These are phyloP conservation scores for Serinus canaria DNA, from an alignment of 2,113 vertebrate species.

Conservation along the genomic window DNA sequence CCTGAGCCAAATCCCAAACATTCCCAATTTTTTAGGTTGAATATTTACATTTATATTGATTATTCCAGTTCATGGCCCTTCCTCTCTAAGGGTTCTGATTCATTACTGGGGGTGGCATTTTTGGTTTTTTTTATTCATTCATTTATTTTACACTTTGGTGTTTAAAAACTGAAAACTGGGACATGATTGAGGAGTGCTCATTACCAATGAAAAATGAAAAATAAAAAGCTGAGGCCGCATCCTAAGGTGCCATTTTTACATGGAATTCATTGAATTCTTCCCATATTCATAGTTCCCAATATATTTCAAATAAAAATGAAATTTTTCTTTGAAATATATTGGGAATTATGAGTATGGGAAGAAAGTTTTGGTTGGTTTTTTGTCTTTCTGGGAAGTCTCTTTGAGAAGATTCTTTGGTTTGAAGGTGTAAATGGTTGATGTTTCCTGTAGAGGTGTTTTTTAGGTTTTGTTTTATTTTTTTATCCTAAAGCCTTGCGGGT, in stretches of 20 bases:
- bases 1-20: background rate
- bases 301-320: too few relatives aligned
- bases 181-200: background rate
- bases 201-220: background rate
- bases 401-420: background rate
- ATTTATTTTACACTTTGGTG: background rate
- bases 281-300: too few relatives aligned
- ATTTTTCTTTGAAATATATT: background rate
- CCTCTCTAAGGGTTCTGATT: background rate
- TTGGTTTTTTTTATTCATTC: fast-evolving
- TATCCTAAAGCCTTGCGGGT: background rate
- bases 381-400: background rate
- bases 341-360: background rate
- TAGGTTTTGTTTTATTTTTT: background rate
- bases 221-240: background rate
- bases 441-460: background rate
- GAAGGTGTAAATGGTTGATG: background rate
- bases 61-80: background rate
- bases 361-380: background rate
- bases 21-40: background rate
- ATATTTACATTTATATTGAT: background rate
- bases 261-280: too few relatives aligned
- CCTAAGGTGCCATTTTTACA: background rate
- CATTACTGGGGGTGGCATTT: background rate
- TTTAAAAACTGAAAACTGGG: background rate